Evolutionary conservation across 2,113 vertebrate species (phyloP), one percentile per base, ranked within the genome.

Genomic region (Amblyopsis rosae): DNA sequence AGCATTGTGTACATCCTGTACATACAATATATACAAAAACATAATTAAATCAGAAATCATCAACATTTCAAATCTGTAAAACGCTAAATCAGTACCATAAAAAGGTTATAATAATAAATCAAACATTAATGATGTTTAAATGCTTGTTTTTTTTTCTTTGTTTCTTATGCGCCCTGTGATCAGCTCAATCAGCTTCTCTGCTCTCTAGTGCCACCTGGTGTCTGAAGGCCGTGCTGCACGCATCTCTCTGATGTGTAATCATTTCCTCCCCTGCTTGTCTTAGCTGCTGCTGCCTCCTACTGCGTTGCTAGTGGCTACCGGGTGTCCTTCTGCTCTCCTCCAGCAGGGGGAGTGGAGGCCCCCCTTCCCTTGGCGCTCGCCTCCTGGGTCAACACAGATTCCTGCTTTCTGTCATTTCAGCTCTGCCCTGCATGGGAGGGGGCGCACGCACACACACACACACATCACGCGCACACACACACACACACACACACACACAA

Each of bases 361-460:
- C 85, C 79, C 78, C 84, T 87, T 80, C 93, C 26, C 26, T 26
- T 26, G 26, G 2, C 95, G 94, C 93, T 93, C 93, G 92, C 94
- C 93, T 93, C 93, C 89, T 90, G 94, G 94, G 93, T 95, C 94
- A 93, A 93, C 90, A 93, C 90, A 90, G 90, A 87, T 77, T 86
- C 82, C 91, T 88, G 90, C 96, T 98, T 97, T 94, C 95, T 96
- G 88, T 95, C 95, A 96, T 97, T 95, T 94, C 95, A 95, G 94
- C 94, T 95, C 93, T 93, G 93, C 80, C 65, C 82, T 93, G 93
- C 93, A 92, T 92, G 91, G 93, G 91, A 82, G 69, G 66, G 49
- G 13, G 12, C 49, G 1, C 10, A 35, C 70, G 57, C 68, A 70
- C 77, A 65, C 16, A 61, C 35, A 41, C 64, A 76, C 59, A 32